These are phyloP conservation scores for Apeltes quadracus DNA, from an alignment of 2,113 vertebrate species.

Conservation along the genomic window DNA sequence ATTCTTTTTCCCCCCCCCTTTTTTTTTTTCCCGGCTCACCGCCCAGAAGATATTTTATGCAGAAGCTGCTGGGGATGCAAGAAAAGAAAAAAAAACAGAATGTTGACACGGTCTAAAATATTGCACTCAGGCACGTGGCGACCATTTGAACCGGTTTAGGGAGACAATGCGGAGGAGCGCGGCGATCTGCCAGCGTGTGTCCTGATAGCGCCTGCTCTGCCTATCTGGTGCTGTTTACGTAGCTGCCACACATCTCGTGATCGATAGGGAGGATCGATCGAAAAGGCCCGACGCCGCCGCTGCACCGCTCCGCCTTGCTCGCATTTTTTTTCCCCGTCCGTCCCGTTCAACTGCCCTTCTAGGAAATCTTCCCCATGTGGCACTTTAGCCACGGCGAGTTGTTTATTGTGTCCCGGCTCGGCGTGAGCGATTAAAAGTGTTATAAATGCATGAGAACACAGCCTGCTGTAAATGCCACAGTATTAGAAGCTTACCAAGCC, in stretches of 20 bases:
- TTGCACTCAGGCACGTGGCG: conserved; percentile 38
- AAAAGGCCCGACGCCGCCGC: not conserved
- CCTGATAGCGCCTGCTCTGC: conserved; percentile 35
- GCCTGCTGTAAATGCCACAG: conserved; percentile 97
- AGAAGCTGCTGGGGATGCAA: conserved; percentile 29
- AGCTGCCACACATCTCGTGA: conserved; percentile 63
- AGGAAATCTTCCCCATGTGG: conserved; percentile 95
- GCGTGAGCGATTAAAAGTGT: conserved; percentile 99
- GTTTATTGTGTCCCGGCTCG: conserved; percentile 98
- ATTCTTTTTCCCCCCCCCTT: conserved; percentile 38
- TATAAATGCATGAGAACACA: conserved; percentile 99
- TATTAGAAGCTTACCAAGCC: conserved; percentile 98
- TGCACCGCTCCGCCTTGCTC: conserved; percentile 82
- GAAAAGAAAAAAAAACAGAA: conserved; percentile 11
- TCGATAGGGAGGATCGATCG: no score
- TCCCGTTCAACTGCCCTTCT: conserved; percentile 96
- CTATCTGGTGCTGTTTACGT: conserved; percentile 55
- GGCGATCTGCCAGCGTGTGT: conserved; percentile 36
- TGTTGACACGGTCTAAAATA: conserved; percentile 41
- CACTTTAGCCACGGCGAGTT: conserved; percentile 94
- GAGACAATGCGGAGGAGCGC: conserved; percentile 43
- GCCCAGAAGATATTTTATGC: conserved; percentile 43
- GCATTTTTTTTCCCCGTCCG: no score
- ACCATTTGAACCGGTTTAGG: conserved; percentile 61
- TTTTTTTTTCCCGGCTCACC: not conserved